Evolutionary conservation across 2,797 vertebrate genomes (phyloP), one percentile per base, ranked within the genome.

Genomic region (Toxotes lorentzi): DNA sequence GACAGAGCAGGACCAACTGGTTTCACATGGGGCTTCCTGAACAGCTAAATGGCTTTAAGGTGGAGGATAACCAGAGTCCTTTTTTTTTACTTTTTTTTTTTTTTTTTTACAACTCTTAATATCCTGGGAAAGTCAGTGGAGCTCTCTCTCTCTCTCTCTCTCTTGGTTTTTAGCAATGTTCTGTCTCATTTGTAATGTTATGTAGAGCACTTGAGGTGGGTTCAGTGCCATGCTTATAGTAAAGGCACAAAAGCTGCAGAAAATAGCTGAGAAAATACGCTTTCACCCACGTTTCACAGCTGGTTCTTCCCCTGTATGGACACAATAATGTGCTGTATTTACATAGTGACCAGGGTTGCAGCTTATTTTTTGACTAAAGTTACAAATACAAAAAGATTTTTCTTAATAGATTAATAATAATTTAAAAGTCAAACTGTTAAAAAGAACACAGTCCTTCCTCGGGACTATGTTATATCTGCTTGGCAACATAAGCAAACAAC

Each of bases 1-100:
- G 92, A 93, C 88, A 81, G 91, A 92, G 84, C 40, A 1, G 71
- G 65, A 73, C 83, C 91, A 87, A 88, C 87, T 87, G 90, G 83
- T 53, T 56, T 76, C 66, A 77, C 51, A 54, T 40, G 68, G 74
- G 76, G 91, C 86, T 90, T 85, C 85, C 81, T 74, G 73, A 40
- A 63, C 80, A 32, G 66, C 45, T 38, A 50, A 72, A 79, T 68
- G 72, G 54, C 51, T 81, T 85, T 51, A 71, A 84, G 50, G 73
- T 66, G 74, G 81, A 77, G 43, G 72, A 51, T 41, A 60, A 62
- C 4, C 43, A 62, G 57, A 54, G 61, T 53, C 40, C 2, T 14
- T 14, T 17, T 34, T 45, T 70, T 51, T 14, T n/a, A n/a, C n/a
- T 51, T 27, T 27, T 27, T 27, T 27, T 14, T 14, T 17, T 34